A percentile compares a stretch with the other conserved stretches of the same genome.
Conservation (phyloP, 2,113 vertebrate genomes). For the Lophotis ruficrista region DNA sequence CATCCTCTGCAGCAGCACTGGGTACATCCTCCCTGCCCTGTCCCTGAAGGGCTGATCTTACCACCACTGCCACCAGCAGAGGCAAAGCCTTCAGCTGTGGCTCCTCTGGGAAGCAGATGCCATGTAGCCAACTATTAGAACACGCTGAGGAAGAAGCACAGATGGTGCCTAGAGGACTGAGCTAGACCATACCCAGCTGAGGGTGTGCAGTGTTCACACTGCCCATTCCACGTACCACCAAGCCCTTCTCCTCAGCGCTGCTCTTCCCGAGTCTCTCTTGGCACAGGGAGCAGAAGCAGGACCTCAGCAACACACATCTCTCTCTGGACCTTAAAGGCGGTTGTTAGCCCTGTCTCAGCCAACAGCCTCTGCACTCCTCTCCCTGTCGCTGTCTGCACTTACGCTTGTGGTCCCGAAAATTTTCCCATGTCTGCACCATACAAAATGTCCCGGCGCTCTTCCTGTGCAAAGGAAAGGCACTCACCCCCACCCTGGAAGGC, state of each 20-base stretch:
- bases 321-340: not conserved
- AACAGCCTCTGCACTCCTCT: not conserved
- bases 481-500: not conserved
- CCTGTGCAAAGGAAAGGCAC: not conserved
- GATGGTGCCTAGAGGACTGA: not conserved
- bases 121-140: not conserved
- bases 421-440: not conserved
- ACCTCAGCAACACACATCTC: not conserved
- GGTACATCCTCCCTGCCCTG: not conserved
- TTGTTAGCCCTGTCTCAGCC: not conserved
- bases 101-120: not conserved
- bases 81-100: not conserved
- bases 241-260: not conserved
- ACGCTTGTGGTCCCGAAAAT: fast-evolving
- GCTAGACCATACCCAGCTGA: not conserved
- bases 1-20: not conserved
- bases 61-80: not conserved
- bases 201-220: fast-evolving
- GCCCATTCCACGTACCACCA: not conserved
- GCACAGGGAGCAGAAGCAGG: not conserved
- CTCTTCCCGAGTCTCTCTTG: not conserved
- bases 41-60: not conserved
- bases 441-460: not conserved
- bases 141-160: not conserved
- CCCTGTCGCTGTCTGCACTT: fast-evolving